Evolutionary conservation across 2,113 vertebrate genomes (phyloP), one percentile per base, ranked within the genome.

Genomic region (Hemichromis elongatus): DNA sequence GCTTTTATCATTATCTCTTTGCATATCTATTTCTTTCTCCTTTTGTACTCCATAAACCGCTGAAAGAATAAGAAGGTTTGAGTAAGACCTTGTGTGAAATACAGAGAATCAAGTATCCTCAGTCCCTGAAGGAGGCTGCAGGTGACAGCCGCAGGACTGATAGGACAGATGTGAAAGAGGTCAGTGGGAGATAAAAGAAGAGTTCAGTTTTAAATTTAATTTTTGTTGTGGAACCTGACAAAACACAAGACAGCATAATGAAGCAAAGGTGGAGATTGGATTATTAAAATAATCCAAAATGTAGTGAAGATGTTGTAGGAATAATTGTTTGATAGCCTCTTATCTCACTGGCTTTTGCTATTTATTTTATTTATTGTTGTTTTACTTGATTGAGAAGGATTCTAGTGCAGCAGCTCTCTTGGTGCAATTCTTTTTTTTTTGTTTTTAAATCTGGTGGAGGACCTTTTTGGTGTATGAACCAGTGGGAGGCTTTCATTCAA

Each of bases 181-280:
- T 75, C 70, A 75, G 68, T n/a, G 68, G 30, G 68, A 75, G 16
- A 75, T 75, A 12, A 75, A 75, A 30, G 24, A 11, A 73, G 42
- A 30, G 68, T 13, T 75, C 68, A 75, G 24, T n/a, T 73, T 75
- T 28, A 75, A 73, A 30, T 50, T 75, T 24, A 6, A 30, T 26
- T 16, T 47, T 42, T 73, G 42, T 30, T 30, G 24, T 50, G 68
- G 18, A 73, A 30, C 68, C 16, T 30, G 45, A 75, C 42, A 75
- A 30, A 75, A 75, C 70, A 30, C 9, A 73, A 47, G 42, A 73
- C 24, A 70, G 18, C 26, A 18, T 5, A 70, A 70, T 21, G 45
- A 70, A 70, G 21, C 14, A 6, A 47, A 50, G 6, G 26, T n/a
- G 45, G 16, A 75, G 45, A 16, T 30, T 75, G 26, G 30, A 75